Conservation (phyloP, 2,113 vertebrate genomes). For the Hiodon tergisus region DNA sequence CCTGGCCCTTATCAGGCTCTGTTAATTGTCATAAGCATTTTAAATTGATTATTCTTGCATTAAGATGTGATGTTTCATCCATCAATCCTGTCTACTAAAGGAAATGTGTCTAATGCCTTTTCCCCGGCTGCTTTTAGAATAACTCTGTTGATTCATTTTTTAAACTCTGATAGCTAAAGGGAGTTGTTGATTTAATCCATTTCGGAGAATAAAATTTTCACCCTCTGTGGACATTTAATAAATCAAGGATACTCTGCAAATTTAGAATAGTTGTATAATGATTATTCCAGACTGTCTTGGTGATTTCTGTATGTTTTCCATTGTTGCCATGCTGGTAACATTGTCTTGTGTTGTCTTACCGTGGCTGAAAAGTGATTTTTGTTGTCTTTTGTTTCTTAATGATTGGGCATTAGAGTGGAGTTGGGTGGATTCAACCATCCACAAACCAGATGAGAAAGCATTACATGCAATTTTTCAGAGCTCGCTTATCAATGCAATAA, state of each 20-base stretch:
- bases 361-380: no score
- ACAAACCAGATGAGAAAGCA: no score
- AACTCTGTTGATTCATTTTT: constrained; percentile 64
- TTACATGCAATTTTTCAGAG: no score
- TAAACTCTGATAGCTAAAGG: constrained; percentile 66
- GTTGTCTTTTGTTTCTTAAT: no score
- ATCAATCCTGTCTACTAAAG: constrained; percentile 74
- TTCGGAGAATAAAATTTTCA: constrained; percentile 51
- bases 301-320: no score
- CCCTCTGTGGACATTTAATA: not conserved
- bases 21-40: constrained; percentile 95
- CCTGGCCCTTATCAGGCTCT: constrained; percentile 73
- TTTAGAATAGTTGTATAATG: not conserved
- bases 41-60: constrained; percentile 87
- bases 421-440: no score
- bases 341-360: no score
- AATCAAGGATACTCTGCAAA: not conserved
- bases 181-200: constrained; percentile 67
- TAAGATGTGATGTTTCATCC: constrained; percentile 81
- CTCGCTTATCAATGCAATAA: no score
- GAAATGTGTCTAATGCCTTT: constrained; percentile 75
- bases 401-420: no score
- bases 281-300: no score
- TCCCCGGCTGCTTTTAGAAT: constrained; percentile 55
- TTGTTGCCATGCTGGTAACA: no score